These are phyloP conservation scores for Ectobius pallidus DNA, from an alignment of 2,888 invertebrate species.

Conservation along the genomic window DNA sequence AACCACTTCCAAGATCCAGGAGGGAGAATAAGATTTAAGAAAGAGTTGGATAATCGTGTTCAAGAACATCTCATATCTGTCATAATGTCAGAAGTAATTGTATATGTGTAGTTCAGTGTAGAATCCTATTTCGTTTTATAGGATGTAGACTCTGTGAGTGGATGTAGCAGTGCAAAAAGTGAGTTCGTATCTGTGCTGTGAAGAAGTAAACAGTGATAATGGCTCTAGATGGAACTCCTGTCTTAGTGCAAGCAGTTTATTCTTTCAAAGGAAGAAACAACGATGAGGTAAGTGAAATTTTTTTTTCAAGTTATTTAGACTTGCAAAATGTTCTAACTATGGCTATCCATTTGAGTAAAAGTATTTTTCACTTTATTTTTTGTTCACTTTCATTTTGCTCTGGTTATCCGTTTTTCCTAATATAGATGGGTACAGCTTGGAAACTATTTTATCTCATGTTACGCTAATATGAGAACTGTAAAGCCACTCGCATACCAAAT, in stretches of 20 bases:
- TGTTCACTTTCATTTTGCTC: too few relatives aligned
- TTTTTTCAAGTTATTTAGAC: too few relatives aligned
- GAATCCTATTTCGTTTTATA: conserved; percentile 1
- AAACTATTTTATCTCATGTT: too few relatives aligned
- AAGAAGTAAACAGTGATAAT: conserved; percentile 50
- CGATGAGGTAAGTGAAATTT: conserved; percentile 87
- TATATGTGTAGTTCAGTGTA: not conserved
- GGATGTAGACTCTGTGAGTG: conserved; percentile 22
- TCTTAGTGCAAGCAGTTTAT: conserved; percentile 88
- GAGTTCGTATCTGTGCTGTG: not conserved
- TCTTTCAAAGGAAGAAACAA: conserved; percentile 96
- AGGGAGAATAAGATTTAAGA: conserved; percentile 5
- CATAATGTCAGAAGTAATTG: not conserved
- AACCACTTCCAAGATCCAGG: conserved; percentile 22
- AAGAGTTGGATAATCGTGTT: conserved; percentile 1
- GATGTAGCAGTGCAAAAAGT: not conserved
- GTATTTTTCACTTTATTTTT: too few relatives aligned
- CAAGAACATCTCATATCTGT: conserved; percentile 24
- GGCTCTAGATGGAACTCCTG: conserved; percentile 60
- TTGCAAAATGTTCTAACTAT: too few relatives aligned
- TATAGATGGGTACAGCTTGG: too few relatives aligned
- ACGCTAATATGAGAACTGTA: too few relatives aligned
- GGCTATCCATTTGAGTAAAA: too few relatives aligned
- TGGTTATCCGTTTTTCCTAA: too few relatives aligned
- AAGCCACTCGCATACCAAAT: too few relatives aligned